A percentile compares a stretch with the other conserved stretches of the same genome.
These are phyloP conservation scores for Meganola albula DNA, from an alignment of 2,888 invertebrate genomes.

Conservation along the genomic window DNA sequence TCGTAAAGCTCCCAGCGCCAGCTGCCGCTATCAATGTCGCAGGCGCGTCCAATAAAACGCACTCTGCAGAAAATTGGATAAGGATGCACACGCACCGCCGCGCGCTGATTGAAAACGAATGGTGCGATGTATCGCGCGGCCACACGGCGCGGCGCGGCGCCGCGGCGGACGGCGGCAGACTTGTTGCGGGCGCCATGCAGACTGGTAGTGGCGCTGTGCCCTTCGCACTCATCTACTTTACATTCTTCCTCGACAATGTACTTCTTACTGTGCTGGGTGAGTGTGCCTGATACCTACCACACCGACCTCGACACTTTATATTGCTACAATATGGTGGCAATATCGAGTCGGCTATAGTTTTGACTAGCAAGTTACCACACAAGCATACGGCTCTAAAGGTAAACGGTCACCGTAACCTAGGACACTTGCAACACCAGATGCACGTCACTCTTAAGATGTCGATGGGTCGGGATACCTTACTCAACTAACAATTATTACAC, in stretches of 20 bases:
- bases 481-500: too few species aligned
- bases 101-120: conserved; percentile 49
- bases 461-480: too few species aligned
- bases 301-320: too few species aligned
- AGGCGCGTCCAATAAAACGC: conserved; percentile 15
- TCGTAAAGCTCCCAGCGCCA: too few species aligned
- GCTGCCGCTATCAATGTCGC: conserved; percentile 1
- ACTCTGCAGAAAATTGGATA: conserved; percentile 44
- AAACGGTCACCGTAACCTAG: too few species aligned
- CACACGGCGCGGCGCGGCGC: neutral
- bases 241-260: conserved; percentile 90
- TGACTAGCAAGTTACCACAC: too few species aligned
- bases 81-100: conserved; percentile 44
- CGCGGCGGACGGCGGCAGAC: neutral
- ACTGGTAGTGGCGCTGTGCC: conserved; percentile 33
- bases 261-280: conserved; percentile 93
- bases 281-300: conserved; percentile 31
- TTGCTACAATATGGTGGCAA: too few species aligned
- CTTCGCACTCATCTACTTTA: conserved; percentile 79
- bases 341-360: too few species aligned
- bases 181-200: neutral
- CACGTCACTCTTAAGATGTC: too few species aligned
- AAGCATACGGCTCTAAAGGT: too few species aligned
- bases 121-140: conserved; percentile 31
- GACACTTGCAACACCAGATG: too few species aligned